Conservation (phyloP, 1,140 invertebrate species). For the Acyrthosiphon pisum region DNA sequence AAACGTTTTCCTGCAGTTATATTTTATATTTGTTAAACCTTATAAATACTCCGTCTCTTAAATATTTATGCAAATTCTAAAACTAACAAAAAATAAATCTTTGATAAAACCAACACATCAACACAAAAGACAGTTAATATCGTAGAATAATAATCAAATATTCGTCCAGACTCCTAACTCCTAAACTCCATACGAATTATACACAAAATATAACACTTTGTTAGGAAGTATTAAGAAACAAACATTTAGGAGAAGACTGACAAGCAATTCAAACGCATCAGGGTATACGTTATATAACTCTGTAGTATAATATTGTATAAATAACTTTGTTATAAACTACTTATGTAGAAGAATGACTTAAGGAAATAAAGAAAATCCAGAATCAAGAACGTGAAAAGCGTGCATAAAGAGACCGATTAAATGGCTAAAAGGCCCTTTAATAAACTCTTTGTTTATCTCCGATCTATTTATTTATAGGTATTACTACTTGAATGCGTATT, state of each 20-base stretch:
- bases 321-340: too few species aligned
- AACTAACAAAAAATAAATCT: not conserved
- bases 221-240: not conserved
- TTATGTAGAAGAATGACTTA: too few species aligned
- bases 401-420: too few species aligned
- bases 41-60: not conserved
- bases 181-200: not conserved
- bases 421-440: too few species aligned
- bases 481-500: too few species aligned
- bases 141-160: not conserved
- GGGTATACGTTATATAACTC: too few species aligned
- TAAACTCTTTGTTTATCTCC: too few species aligned
- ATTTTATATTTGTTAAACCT: not conserved
- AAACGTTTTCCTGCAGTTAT: not conserved
- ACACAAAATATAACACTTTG: not conserved
- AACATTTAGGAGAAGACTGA: not conserved
- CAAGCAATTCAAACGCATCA: not conserved
- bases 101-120: not conserved
- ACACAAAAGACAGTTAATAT: not conserved
- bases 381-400: too few species aligned
- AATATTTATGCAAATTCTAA: not conserved
- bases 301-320: too few species aligned
- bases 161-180: not conserved
- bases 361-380: too few species aligned
- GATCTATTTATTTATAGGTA: too few species aligned